Base-by-base conservation (phyloP, 1,140 invertebrate species). In the Drosophila nasuta region DNA sequence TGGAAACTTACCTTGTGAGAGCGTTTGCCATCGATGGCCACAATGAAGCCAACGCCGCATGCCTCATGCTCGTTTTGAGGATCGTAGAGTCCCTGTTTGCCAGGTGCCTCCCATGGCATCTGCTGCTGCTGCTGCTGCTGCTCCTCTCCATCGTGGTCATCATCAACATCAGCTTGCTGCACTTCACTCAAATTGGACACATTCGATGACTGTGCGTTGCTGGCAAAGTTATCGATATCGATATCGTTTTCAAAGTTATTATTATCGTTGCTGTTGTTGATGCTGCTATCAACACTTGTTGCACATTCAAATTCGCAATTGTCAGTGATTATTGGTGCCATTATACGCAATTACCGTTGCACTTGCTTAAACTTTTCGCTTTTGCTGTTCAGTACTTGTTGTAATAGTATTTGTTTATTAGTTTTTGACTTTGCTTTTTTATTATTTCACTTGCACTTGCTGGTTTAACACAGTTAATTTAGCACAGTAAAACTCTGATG, bases 31-130 rank as follows among this genome's bases (percentile, higher is more conserved):
- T 99, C 97, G 93, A 99, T 99, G 92, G 97, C 97, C 82, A 99
- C 98, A 79, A 99, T 98, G 93, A 99, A 99, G 75, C 99, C 99
- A 87, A 99, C 99, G 71, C 99, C 99, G 91, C 99, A 99, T 72
- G 98, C 98, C 92, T 99, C 98, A 91, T 96, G 97, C 94, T 99
- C 98, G 89, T 96, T 95, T 77, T 95, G 94, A 49, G 98, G 98
- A 94, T 99, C 97, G 94, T 99, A 99, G 76, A 99, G 95, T 93
- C 98, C 98, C 94, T 97, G 95, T 93, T 94, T 94, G 79, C 91
- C 87, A 82, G 94, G 94, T 92, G 93, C 93, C 93, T 95, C 94
- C 94, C 94, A 94, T 83, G 94, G 94, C 94, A 94, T 94, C 49
- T 87, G 91, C 77, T 90, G 65, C 73, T 79, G 75, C 75, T 79